phyloP scores from a whole-genome alignment of 2,113 vertebrate species.

The Nothoprocta perdicaria region DNA sequence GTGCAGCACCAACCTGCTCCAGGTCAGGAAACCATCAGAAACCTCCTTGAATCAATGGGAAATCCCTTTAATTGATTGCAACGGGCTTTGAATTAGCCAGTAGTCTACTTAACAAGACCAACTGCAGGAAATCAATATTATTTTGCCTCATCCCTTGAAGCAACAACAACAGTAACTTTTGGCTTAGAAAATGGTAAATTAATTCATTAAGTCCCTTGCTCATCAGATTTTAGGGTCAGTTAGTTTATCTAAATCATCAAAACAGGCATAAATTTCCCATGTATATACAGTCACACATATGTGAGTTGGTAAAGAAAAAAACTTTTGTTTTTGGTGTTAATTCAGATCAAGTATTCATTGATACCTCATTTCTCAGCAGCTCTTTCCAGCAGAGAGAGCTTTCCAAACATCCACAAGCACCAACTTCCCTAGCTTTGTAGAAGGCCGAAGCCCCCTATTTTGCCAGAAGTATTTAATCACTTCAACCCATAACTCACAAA shows the following conservation, averaged over 20 bases:
- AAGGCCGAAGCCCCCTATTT: neutral
- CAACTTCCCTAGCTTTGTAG: neutral
- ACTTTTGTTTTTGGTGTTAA: constrained; percentile 31
- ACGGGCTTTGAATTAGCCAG: constrained; percentile 35
- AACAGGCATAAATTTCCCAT: neutral
- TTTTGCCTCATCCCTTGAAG: constrained; percentile 49
- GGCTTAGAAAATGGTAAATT: neutral
- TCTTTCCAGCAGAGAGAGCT: constrained; percentile 23
- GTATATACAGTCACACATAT: neutral
- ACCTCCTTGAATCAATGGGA: neutral
- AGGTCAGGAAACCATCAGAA: constrained; percentile 18
- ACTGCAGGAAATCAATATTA: constrained; percentile 46
- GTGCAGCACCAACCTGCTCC: neutral
- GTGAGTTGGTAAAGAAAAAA: neutral
- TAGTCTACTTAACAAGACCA: constrained; percentile 38
- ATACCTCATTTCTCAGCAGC: constrained; percentile 43
- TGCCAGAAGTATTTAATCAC: neutral
- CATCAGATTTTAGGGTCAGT: neutral
- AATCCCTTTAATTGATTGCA: constrained; percentile 47
- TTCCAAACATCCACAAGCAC: neutral
- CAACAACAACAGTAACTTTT: constrained; percentile 2
- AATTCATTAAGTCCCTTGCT: neutral
- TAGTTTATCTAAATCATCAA: neutral
- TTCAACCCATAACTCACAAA: neutral
- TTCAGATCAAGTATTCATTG: constrained; percentile 55